phyloP scores from a whole-genome alignment of 2,888 invertebrate genomes.

The Acrobasis repandana region DNA sequence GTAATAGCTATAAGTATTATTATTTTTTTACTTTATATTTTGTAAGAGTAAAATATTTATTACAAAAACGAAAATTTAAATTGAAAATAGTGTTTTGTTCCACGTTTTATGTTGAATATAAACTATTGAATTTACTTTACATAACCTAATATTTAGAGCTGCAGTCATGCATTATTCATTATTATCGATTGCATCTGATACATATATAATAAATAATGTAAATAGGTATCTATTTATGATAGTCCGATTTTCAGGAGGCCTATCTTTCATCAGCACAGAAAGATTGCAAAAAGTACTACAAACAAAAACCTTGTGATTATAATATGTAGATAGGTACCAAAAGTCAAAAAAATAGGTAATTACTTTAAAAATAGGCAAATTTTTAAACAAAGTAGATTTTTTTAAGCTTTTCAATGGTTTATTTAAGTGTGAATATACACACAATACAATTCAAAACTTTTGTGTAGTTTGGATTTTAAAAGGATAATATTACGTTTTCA shows the following conservation, averaged over 20 bases:
- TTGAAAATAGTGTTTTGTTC: slow-evolving; percentile 34
- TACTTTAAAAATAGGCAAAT: no score
- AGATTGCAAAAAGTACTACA: no score
- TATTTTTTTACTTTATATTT: not conserved
- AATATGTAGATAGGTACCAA: no score
- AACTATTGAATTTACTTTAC: slow-evolving; percentile 32
- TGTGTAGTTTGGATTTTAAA: no score
- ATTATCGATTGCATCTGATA: slow-evolving; percentile 11
- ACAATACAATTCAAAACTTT: no score
- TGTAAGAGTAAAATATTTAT: slow-evolving; percentile 22
- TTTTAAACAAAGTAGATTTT: no score
- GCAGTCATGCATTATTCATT: slow-evolving; percentile 14
- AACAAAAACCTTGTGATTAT: no score
- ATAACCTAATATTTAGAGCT: slow-evolving; percentile 9
- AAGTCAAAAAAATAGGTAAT: no score
- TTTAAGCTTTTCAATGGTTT: no score
- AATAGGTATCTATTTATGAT: slow-evolving; percentile 9
- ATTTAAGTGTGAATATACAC: no score
- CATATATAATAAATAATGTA: slow-evolving; percentile 3
- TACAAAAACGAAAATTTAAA: slow-evolving; percentile 31
- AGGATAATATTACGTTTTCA: no score
- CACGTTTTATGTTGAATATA: slow-evolving; percentile 35
- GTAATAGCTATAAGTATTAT: not conserved
- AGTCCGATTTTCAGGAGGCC: not conserved
- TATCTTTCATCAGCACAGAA: no score